A percentile compares a stretch with the other conserved stretches of the same genome.
Conservation (phyloP, 1,140 invertebrate species). For the Drosophila guanche region DNA sequence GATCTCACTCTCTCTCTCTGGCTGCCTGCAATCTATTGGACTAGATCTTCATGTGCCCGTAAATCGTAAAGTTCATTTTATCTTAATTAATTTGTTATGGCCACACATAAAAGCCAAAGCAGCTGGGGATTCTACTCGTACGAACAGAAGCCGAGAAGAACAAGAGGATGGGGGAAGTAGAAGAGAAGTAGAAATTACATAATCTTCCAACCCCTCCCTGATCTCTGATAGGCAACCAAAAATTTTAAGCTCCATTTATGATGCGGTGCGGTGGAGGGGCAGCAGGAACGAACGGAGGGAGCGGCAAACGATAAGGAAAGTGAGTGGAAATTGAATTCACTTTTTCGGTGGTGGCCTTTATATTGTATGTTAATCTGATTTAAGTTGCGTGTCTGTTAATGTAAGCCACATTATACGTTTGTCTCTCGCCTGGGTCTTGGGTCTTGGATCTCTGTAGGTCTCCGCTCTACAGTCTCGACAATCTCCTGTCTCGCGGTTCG, state of each 20-base stretch:
- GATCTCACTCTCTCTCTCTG: constrained; percentile 5
- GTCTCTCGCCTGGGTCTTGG: constrained; percentile 5
- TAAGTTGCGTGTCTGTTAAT: constrained; percentile 54
- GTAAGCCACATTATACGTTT: constrained; percentile 39
- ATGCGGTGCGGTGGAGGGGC: constrained; percentile 11
- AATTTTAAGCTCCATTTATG: constrained; percentile 46
- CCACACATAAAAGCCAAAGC: constrained; percentile 18
- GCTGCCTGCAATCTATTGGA: constrained; percentile 1
- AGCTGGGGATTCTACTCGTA: constrained; percentile 5
- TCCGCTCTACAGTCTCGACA: neutral
- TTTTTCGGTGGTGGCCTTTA: constrained; percentile 23
- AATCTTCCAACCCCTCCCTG: constrained; percentile 23
- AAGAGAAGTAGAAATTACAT: constrained; percentile 3
- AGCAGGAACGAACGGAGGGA: constrained; percentile 10
- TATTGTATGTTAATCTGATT: constrained; percentile 70
- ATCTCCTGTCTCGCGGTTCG: no score
- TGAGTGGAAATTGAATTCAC: constrained; percentile 42
- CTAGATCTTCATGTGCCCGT: constrained; percentile 5
- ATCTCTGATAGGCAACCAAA: constrained; percentile 9
- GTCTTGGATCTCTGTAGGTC: constrained; percentile 1
- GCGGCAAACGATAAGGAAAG: constrained; percentile 10
- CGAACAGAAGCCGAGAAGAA: no score
- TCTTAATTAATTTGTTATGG: constrained; percentile 56
- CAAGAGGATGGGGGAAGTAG: no score
- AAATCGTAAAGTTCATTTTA: constrained; percentile 30